Conservation (phyloP, 2,113 vertebrate genomes). For the Serinus canaria region DNA sequence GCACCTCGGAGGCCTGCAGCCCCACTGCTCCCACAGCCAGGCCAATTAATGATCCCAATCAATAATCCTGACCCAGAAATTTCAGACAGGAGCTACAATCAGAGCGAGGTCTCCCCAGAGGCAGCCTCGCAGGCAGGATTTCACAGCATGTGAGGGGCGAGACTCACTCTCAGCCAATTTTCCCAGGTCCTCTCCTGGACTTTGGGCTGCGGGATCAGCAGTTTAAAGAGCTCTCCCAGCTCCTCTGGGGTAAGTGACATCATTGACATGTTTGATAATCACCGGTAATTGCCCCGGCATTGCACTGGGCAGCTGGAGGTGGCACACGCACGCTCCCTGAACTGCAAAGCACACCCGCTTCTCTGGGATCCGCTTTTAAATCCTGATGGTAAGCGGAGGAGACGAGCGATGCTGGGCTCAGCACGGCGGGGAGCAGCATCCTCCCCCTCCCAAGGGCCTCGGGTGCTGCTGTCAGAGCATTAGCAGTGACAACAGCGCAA, state of each 20-base stretch:
- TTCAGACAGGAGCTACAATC: neutral
- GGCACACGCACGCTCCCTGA: neutral
- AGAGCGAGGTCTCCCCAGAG: neutral
- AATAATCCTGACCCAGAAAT: conserved; percentile 18
- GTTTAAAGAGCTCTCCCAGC: neutral
- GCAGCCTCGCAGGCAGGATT: neutral
- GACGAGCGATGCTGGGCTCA: neutral
- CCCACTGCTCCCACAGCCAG: neutral
- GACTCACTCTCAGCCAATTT: neutral
- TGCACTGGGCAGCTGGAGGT: neutral
- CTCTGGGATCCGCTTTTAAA: neutral
- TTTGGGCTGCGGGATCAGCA: neutral
- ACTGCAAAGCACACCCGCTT: rapidly evolving
- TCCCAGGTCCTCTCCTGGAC: neutral
- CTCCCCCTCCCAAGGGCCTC: neutral
- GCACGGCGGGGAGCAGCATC: neutral
- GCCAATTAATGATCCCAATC: conserved; percentile 5
- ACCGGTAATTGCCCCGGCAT: neutral
- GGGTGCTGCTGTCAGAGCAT: neutral
- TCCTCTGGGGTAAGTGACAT: neutral
- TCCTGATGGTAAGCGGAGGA: neutral
- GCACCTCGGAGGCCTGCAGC: neutral
- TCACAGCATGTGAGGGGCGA: rapidly evolving
- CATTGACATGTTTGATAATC: neutral
- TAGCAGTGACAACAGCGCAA: neutral